Evolutionary conservation across 2,888 invertebrate species (phyloP).

Genomic region (Aleiodes leptofemur): DNA sequence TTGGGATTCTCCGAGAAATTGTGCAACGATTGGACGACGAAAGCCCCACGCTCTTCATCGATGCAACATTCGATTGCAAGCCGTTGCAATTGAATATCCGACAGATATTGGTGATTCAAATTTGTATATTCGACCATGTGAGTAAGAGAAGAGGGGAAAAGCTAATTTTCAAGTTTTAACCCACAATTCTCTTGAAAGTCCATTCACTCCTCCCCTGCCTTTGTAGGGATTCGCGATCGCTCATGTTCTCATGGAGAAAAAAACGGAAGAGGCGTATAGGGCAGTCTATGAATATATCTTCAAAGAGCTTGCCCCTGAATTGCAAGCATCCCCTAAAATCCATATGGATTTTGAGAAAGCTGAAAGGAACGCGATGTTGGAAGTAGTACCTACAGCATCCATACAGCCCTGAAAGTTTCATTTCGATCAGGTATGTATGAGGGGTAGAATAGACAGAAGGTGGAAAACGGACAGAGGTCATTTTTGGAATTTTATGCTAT

Average conservation of each 20-base stretch:
- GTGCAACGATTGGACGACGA: no score
- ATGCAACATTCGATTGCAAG: not conserved
- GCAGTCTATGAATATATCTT: not conserved
- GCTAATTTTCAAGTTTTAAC: no score
- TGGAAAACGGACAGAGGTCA: no score
- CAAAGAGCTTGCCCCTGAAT: not conserved
- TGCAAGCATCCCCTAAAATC: not conserved
- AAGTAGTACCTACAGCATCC: not conserved
- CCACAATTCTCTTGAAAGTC: no score
- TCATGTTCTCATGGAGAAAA: no score
- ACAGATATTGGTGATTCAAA: constrained; percentile 2
- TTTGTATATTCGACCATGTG: not conserved
- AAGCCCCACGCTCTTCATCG: not conserved
- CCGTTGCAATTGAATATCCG: not conserved
- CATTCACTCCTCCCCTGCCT: no score
- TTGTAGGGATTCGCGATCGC: no score
- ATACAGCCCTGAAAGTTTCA: not conserved
- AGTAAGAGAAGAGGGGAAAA: no score
- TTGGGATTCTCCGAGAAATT: no score
- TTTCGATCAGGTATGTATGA: not conserved
- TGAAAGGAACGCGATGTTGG: not conserved
- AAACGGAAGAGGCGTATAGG: no score
- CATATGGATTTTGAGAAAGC: constrained; percentile 21
- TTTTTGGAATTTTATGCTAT: no score
- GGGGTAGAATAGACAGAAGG: no score